Percentiles rank a stretch among this genome's conserved stretches.
Evolutionary conservation across 2,113 vertebrate species (phyloP).

Genomic region (Loxodonta africana): DNA sequence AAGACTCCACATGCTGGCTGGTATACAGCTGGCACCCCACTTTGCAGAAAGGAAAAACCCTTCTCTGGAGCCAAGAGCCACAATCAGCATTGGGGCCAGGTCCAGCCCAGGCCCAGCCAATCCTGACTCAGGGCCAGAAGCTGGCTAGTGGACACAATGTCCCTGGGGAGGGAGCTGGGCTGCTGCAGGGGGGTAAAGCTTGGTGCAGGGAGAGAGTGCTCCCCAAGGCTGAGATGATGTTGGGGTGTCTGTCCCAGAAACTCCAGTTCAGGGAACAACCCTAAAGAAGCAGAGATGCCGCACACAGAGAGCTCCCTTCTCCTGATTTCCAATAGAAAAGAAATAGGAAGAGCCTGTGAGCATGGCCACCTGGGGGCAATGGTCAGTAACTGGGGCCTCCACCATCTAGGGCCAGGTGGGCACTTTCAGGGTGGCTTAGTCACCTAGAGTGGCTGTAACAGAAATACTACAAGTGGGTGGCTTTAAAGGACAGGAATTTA

Average conservation of each 20-base stretch:
- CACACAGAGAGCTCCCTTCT: fast-evolving
- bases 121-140: background rate
- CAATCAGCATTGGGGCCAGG: fast-evolving
- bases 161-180: fast-evolving
- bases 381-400: fast-evolving
- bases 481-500: background rate
- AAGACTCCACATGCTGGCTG: fast-evolving
- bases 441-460: background rate
- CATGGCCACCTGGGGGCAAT: background rate
- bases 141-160: background rate
- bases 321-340: background rate
- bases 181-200: background rate
- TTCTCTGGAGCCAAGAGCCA: fast-evolving
- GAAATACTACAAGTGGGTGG: background rate
- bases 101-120: fast-evolving
- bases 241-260: fast-evolving
- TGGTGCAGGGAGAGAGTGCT: too few species aligned
- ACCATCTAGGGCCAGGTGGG: background rate
- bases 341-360: fast-evolving
- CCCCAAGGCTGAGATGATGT: background rate
- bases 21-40: fast-evolving
- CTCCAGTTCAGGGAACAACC: fast-evolving
- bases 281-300: fast-evolving
- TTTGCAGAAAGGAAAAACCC: background rate
- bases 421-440: background rate